Base-by-base conservation (phyloP, 2,888 invertebrate genomes). In the Phasia obesa region DNA sequence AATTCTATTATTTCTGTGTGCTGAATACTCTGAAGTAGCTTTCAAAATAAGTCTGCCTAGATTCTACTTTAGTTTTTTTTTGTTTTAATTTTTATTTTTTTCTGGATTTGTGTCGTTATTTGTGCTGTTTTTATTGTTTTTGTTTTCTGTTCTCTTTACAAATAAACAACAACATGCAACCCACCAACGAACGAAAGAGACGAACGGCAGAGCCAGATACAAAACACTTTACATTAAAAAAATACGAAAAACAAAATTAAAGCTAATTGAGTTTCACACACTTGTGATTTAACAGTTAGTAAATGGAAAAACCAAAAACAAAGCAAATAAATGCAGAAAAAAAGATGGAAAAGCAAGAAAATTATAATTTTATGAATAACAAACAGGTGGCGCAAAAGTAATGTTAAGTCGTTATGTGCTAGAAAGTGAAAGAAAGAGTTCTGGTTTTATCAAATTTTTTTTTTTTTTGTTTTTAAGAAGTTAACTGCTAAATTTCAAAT, bases 181-280 rank as follows among this genome's bases (percentile, higher is more conserved):
- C 55, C 57, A 57, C n/a, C n/a, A 71, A 59, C 59, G 57, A 62
- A 73, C 42, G 31, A 67, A 25, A 44, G 15, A 42, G 55, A 35
- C 35, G 35, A 35, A 35, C 11, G 69, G 17, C 55, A 15, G 42
- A 55, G 25, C 25, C 51, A 51, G n/a, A 62, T 62, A 42, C 7
- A 31, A 62, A 53, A 64, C 53, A 51, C 47, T 57, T 75, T 35
- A 35, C 11, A 35, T 4, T 35, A 35, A 27, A 53, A 47, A 17
- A 31, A 49, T 49, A 9, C 13, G 19, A 7, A 47, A 47, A 47
- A 31, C 25, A 25, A 70, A 78, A 57, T 19, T 57, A 78, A 78
- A 79, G 78, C 65, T 79, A 73, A 79, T 73, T 73, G 73, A 79
- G 67, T 67, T 73, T 71, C 64, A 65, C 78, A 78, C 57, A 69